These are phyloP conservation scores for Heliopora coerulea DNA, from an alignment of 92 coral and sea anemone species.

Conservation along the genomic window DNA sequence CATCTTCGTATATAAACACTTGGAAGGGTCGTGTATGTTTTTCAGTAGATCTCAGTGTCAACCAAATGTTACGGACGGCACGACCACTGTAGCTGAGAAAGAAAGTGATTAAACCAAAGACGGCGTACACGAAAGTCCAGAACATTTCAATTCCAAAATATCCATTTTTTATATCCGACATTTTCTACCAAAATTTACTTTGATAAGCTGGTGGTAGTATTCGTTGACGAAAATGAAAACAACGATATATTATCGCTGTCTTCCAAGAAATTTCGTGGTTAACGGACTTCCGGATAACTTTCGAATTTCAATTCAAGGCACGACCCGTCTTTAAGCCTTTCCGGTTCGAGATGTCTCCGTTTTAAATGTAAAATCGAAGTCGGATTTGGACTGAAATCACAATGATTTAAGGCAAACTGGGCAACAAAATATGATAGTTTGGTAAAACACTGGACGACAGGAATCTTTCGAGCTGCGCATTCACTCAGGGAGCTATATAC, in stretches of 20 bases:
- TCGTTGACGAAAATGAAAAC: background rate
- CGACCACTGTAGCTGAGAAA: background rate
- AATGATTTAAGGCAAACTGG: too few species aligned
- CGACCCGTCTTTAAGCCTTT: too few species aligned
- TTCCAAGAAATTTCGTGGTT: background rate
- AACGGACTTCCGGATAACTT: background rate
- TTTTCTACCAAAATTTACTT: too few species aligned
- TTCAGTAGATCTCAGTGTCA: background rate
- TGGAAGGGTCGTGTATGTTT: constrained; percentile 8
- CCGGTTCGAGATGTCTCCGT: too few species aligned
- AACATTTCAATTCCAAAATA: background rate
- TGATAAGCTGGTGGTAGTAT: too few species aligned
- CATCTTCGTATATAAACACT: constrained; percentile 62
- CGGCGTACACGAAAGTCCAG: background rate
- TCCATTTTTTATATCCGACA: background rate
- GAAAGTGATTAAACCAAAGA: background rate
- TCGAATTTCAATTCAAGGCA: too few species aligned
- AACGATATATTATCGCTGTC: background rate
- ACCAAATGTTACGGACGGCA: background rate
- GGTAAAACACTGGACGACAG: too few species aligned
- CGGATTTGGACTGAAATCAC: too few species aligned
- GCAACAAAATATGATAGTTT: too few species aligned
- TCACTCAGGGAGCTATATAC: too few species aligned
- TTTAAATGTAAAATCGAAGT: too few species aligned
- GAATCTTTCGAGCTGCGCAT: too few species aligned